A percentile compares a stretch with the other conserved stretches of the same genome.
phyloP scores from a whole-genome alignment of 1,140 invertebrate species.

The Cherax quadricarinatus region DNA sequence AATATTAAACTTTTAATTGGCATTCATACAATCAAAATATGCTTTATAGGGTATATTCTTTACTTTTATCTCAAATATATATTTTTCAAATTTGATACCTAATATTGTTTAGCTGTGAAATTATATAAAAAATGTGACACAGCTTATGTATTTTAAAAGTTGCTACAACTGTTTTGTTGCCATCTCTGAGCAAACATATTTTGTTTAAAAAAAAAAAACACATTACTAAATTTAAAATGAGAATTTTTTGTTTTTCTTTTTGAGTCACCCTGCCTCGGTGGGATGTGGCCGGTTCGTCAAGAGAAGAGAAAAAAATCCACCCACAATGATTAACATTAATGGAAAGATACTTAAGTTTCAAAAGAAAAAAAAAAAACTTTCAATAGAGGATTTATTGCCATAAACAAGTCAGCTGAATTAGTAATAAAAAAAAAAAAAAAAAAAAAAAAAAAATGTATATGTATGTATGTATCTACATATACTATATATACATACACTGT shows the following conservation, averaged over 20 bases:
- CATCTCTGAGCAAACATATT: no score
- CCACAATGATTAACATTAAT: not conserved
- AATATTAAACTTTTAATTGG: not conserved
- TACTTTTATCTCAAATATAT: not conserved
- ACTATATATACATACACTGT: not conserved
- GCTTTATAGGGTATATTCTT: not conserved
- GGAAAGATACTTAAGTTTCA: not conserved
- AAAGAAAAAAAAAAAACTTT: not conserved
- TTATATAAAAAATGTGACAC: slow-evolving; percentile 21
- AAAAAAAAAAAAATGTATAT: not conserved
- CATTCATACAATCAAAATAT: not conserved
- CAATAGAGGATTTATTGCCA: not conserved
- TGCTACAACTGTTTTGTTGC: slow-evolving; percentile 2
- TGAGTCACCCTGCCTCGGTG: no score
- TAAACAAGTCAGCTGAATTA: not conserved
- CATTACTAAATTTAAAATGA: not conserved
- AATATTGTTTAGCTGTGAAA: not conserved
- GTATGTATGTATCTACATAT: not conserved
- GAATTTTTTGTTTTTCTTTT: no score
- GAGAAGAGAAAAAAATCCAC: not conserved
- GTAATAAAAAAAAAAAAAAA: not conserved
- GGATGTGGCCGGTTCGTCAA: no score
- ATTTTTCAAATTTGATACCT: slow-evolving; percentile 1
- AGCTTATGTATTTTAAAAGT: slow-evolving; percentile 33
- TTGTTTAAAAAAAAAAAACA: no score